These are phyloP conservation scores for Cremastobaeus sp. DNA, from an alignment of 2,888 invertebrate species.

Conservation along the genomic window DNA sequence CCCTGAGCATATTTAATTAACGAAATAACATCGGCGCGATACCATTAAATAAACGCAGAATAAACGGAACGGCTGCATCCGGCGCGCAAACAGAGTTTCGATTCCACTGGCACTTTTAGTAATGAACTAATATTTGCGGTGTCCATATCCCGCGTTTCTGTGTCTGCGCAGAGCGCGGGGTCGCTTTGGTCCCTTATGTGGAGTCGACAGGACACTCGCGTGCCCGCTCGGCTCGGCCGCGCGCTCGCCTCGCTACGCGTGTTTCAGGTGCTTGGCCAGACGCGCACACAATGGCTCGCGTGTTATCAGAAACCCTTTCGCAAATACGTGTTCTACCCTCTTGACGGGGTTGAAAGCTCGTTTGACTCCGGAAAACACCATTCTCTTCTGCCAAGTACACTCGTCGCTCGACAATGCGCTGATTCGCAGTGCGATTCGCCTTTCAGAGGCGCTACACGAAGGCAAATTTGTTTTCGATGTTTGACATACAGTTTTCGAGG, in stretches of 20 bases:
- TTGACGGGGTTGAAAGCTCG: constrained; percentile 65
- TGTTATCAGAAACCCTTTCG: constrained; percentile 74
- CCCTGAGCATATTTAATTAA: constrained; percentile 64
- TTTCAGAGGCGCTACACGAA: constrained; percentile 19
- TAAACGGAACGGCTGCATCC: constrained; percentile 65
- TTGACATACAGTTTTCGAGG: constrained; percentile 5
- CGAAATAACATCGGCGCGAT: constrained; percentile 68
- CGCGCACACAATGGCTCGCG: constrained; percentile 68
- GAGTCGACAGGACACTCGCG: constrained; percentile 32
- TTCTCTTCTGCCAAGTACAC: constrained; percentile 63
- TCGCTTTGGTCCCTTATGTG: constrained; percentile 47
- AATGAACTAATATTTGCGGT: constrained; percentile 78
- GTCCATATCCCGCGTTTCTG: constrained; percentile 68
- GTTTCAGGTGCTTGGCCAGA: constrained; percentile 61
- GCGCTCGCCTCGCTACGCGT: constrained; percentile 38
- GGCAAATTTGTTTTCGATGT: constrained; percentile 25
- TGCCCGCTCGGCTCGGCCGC: constrained; percentile 34
- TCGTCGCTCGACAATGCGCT: constrained; percentile 53
- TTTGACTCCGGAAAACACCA: constrained; percentile 61
- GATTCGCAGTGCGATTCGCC: constrained; percentile 42
- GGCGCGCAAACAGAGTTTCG: constrained; percentile 50
- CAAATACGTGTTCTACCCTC: constrained; percentile 72
- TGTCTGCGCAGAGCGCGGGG: constrained; percentile 43
- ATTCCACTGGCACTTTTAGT: constrained; percentile 75
- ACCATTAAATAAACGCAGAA: constrained; percentile 70